phyloP scores from a whole-genome alignment of 2,797 vertebrate genomes.

The Manis crassicaudata region DNA sequence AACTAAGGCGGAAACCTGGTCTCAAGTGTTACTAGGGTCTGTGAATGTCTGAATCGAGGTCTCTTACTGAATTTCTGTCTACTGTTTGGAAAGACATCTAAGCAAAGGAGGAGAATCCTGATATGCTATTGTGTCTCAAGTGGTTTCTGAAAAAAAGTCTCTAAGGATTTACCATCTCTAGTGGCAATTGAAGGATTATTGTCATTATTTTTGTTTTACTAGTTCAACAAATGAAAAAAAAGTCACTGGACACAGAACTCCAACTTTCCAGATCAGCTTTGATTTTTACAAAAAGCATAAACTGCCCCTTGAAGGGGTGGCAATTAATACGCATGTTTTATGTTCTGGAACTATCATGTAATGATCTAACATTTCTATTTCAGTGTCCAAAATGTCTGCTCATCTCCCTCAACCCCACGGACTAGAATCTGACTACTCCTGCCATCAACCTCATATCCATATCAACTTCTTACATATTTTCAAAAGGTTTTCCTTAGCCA shows the following conservation, averaged over 20 bases:
- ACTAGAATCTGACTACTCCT: background rate
- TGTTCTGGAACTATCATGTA: background rate
- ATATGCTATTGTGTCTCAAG: background rate
- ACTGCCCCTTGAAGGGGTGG: background rate
- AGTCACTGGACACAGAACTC: background rate
- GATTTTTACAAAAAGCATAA: constrained; percentile 13
- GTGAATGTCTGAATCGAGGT: background rate
- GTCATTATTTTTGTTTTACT: background rate
- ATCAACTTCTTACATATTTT: background rate
- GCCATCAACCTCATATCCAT: background rate
- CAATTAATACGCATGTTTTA: background rate
- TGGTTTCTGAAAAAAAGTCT: background rate
- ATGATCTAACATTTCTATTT: background rate
- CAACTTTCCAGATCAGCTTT: background rate
- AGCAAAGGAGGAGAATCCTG: constrained; percentile 36
- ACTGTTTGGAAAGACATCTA: background rate
- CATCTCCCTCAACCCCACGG: background rate
- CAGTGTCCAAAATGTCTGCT: background rate
- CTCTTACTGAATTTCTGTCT: background rate
- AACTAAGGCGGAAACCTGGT: background rate
- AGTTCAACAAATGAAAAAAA: background rate
- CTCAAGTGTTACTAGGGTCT: background rate
- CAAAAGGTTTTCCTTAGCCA: background rate
- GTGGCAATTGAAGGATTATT: background rate
- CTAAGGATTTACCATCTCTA: background rate